Base-by-base conservation (phyloP, 2,888 invertebrate species). In the Ectemnius continuus region DNA sequence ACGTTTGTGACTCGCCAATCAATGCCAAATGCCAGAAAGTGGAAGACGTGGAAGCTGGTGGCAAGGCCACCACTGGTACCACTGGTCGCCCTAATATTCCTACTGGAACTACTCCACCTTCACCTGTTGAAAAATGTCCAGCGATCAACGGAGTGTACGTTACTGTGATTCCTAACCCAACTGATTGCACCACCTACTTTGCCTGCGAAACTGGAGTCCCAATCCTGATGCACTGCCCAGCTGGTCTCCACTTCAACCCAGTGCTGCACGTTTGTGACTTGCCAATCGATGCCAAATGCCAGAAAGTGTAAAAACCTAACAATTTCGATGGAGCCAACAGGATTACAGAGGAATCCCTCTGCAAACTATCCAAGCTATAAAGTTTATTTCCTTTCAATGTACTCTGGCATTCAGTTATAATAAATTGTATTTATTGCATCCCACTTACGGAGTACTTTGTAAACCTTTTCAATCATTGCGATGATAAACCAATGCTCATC, bases 1-100 rank as follows among this genome's bases (percentile, higher is more conserved):
- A 76, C 46, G 84, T 81, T 4, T 89, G 88, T 68, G 88, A 89
- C 67, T 87, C 80, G 79, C 84, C 87, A 0, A 16, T 18, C 0
- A 16, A 60, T 2, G 88, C 82, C 20, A 76, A 82, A n/a, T 88
- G 88, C 73, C 46, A 52, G 28, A 28, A 28, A 28, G 28, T 28
- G 28, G 2, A 28, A 28, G 28, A 28, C n/a, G n/a, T n/a, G n/a
- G n/a, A n/a, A n/a, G n/a, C n/a, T n/a, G n/a, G n/a, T n/a, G n/a
- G n/a, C n/a, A n/a, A n/a, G 28, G 28, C 36, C 8, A 11, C 6
- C 4, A 6, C 36, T 36, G 0, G 6, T 36, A 36, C 36, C 6
- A 8, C 36, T 36, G 36, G 1, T 11, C 36, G 4, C 6, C 36
- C 36, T 36, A 8, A 0, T 36, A 36, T n/a, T n/a, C n/a, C 36